These are phyloP conservation scores for Octomys mimax DNA, from an alignment of 2,797 vertebrate genomes.

Conservation along the genomic window DNA sequence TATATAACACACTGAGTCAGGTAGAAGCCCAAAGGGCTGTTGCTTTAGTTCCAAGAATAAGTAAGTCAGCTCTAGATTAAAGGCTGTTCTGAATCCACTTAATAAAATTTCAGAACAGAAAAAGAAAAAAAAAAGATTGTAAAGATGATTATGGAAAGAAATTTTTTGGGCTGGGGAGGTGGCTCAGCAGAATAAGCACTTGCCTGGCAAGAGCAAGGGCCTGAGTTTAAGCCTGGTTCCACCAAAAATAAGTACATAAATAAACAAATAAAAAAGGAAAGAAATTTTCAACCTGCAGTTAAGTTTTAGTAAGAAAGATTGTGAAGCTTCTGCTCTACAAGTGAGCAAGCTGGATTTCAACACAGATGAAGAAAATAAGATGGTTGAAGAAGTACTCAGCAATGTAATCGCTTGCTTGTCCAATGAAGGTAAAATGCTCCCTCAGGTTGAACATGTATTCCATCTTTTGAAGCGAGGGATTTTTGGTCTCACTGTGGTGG, in stretches of 20 bases:
- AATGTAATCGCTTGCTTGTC: slow-evolving; percentile 98
- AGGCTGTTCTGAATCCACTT: not conserved
- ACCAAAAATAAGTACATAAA: too few species aligned
- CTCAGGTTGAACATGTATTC: slow-evolving; percentile 90
- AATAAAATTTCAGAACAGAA: not conserved
- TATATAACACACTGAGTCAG: too few species aligned
- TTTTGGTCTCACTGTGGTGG: slow-evolving; percentile 98
- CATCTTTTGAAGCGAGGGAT: too few species aligned
- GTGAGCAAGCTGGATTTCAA: slow-evolving; percentile 99
- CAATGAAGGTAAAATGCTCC: slow-evolving; percentile 98
- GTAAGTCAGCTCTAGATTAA: not conserved
- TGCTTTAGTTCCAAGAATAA: not conserved
- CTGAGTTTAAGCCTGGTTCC: too few species aligned
- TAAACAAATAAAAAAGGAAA: slow-evolving; percentile 92
- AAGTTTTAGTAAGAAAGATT: slow-evolving; percentile 99
- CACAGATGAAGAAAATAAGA: slow-evolving; percentile 97
- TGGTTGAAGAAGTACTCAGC: slow-evolving; percentile 99
- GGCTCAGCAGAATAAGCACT: too few species aligned
- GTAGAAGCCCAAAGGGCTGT: not conserved
- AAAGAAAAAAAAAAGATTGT: not conserved
- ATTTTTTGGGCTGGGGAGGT: too few species aligned
- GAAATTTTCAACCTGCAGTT: slow-evolving; percentile 99
- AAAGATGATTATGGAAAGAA: too few species aligned
- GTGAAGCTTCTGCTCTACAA: slow-evolving; percentile 98
- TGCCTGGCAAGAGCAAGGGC: too few species aligned